Evolutionary conservation across 2,797 vertebrate species (phyloP).

Genomic region (Gallirallus australis): DNA sequence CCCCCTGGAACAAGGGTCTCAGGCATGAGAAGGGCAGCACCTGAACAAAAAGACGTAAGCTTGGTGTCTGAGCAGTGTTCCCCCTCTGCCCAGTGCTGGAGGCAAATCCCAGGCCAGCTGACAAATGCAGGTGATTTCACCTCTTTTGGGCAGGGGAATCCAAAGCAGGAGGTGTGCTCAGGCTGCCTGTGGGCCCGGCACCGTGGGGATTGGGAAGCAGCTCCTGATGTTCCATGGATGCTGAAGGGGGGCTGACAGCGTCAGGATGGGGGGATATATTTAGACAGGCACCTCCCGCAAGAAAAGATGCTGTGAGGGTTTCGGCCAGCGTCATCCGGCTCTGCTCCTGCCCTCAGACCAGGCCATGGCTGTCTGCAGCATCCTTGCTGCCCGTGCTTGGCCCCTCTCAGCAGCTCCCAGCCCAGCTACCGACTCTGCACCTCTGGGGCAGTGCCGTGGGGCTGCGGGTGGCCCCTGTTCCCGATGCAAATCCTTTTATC

Average conservation of each 20-base stretch:
- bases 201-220: fast-evolving
- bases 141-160: neutral
- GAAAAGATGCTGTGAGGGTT: neutral
- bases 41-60: neutral
- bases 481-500: neutral
- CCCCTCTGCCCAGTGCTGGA: neutral
- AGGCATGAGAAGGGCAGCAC: neutral
- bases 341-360: neutral
- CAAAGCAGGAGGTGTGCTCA: neutral
- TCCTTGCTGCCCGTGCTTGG: fast-evolving
- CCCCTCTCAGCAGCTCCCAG: neutral
- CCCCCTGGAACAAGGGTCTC: neutral
- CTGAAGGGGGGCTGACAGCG: neutral
- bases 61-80: neutral
- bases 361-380: fast-evolving
- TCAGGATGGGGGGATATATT: neutral
- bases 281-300: neutral
- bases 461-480: fast-evolving
- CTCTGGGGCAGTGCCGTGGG: neutral
- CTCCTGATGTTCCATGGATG: fast-evolving
- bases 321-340: neutral
- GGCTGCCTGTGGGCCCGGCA: neutral
- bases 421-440: neutral
- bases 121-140: neutral
- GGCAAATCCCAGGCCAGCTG: neutral